Percentiles rank a stretch among this genome's conserved stretches.
These are phyloP conservation scores for Helicoverpa zea DNA, from an alignment of 1,140 invertebrate genomes.

Conservation along the genomic window DNA sequence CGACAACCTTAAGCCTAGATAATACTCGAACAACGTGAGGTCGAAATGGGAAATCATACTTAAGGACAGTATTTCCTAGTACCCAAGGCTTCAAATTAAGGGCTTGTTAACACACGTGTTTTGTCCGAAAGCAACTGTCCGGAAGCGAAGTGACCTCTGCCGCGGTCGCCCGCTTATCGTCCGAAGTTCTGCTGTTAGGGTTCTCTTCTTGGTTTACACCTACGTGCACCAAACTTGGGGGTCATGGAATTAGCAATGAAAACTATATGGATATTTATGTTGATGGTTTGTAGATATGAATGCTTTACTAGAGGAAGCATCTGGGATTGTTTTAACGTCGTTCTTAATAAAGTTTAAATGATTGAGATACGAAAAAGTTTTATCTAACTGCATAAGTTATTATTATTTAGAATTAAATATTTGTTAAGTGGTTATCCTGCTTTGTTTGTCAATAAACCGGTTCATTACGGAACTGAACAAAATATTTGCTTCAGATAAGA, in stretches of 20 bases:
- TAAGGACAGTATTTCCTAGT: constrained; percentile 26
- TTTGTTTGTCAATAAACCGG: no score
- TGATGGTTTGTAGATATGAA: no score
- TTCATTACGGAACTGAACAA: no score
- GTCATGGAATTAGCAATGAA: not conserved
- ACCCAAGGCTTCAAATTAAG: constrained; percentile 43
- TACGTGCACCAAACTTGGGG: not conserved
- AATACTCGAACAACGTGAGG: not conserved
- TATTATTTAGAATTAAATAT: no score
- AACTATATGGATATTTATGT: no score
- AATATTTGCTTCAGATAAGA: no score
- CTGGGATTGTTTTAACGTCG: no score
- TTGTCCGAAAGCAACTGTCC: constrained; percentile 38
- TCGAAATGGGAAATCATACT: constrained; percentile 7
- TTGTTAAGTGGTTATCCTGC: no score
- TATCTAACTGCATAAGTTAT: no score
- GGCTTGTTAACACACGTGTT: constrained; percentile 46
- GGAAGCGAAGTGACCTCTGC: constrained; percentile 39
- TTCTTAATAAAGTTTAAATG: no score
- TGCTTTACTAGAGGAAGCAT: no score
- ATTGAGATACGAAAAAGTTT: no score
- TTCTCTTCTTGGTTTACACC: constrained; percentile 15
- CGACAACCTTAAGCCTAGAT: not conserved
- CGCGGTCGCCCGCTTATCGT: constrained; percentile 45
- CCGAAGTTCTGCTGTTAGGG: constrained; percentile 21